Base-by-base conservation (phyloP, 2,797 vertebrate genomes). In the Eleutherodactylus coqui region DNA sequence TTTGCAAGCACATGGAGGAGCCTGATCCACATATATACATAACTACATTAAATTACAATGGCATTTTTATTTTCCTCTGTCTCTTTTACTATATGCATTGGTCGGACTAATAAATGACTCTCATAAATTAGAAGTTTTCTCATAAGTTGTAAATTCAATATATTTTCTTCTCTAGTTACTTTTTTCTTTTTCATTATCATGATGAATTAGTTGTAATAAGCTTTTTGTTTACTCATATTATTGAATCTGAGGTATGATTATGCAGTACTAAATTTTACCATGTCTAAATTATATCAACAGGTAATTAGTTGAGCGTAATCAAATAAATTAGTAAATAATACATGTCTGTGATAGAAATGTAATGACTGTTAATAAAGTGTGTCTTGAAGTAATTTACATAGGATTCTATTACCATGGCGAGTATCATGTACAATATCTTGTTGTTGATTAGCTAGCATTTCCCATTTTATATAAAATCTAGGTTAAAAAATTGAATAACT, bases 201-300 rank as follows among this genome's bases (percentile, higher is more conserved):
- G 38, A 41, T 70, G 21, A n/a, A 70, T 70, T 43, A 41, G 67
- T 41, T 43, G 38, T n/a, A 70, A 70, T n/a, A 13, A 19, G 38
- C 36, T 70, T 70, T 70, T 43, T 43, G 36, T 70, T 70, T 70
- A 70, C 67, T 43, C 67, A 70, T 41, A 43, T n/a, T 24, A 70
- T 70, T 70, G 10, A 24, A 70, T 70, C 36, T 43, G 24, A 43
- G 36, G 38, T 70, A n/a, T 1, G 9, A 70, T 70, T 70, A 41
- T 70, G 38, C 38, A 41, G 38, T 70, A 70, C 19, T 24, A 24
- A 34, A n/a, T 43, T 43, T 43, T 70, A 5, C 36, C 38, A 43
- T 70, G 21, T 70, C 36, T 24, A 70, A 70, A 70, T 41, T 41
- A 43, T n/a, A 41, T 70, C 10, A n/a, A 43, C 3, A 70, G 9